Base-by-base conservation (phyloP, 2,113 vertebrate species). In the Rhinichthys klamathensis region DNA sequence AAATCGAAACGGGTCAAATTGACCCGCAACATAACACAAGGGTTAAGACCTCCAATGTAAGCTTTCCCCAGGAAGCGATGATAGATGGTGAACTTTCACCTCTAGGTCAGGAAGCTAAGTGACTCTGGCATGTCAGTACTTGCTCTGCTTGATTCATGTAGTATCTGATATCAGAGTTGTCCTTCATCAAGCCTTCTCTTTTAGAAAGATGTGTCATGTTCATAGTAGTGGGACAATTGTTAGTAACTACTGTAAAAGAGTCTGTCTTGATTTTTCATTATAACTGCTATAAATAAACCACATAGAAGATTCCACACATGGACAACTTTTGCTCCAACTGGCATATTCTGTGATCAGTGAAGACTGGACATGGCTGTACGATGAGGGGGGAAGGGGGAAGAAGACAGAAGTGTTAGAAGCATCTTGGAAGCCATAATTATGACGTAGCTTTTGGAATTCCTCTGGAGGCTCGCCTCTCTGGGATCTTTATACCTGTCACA, bases 371-470 rank as follows among this genome's bases (percentile, higher is more conserved):
- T 4, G 21, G 4, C 38, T 76, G 54, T 77, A 67, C 2, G 49
- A 69, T 72, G 82, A 49, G 85, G 78, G 81, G 74, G 2, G 2
- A 46, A 87, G 75, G 82, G 75, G 82, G 80, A 51, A 46, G 67
- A 23, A 67, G 75, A 82, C 75, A 78, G 46, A 76, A 32, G 69
- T 87, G 86, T 87, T 87, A 81, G 85, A 70, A 85, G 88, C 78
- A 90, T 83, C 67, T 18, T 61, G 80, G 87, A 93, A 93, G 91
- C 92, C 91, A 91, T 93, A 94, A 94, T 93, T 94, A 93, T 89
- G 86, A 93, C 86, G 84, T 90, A 87, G 88, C 93, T 93, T 94
- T 94, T 92, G 32, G 85, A 90, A 94, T 94, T 93, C 93, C 91
- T 90, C 83, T 77, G 85, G 91, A 93, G 90, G 89, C 89, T 93